A percentile compares a stretch with the other conserved stretches of the same genome.
phyloP scores from a whole-genome alignment of 2,113 vertebrate genomes.

The Andinoacara biseriatus region DNA sequence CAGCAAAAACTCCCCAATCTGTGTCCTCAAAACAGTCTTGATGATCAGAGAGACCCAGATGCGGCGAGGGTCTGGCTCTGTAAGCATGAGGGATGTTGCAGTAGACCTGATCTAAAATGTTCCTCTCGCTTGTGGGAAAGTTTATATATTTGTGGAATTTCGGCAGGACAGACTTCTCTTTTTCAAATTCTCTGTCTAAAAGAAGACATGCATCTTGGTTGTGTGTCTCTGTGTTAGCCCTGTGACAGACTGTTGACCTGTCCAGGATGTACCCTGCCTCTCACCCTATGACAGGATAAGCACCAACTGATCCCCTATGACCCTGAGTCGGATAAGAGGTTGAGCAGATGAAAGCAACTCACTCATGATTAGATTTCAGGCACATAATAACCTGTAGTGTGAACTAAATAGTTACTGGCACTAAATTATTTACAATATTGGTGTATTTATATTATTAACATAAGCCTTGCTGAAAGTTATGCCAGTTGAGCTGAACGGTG shows the following conservation, averaged over 20 bases:
- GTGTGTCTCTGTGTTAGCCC: neutral
- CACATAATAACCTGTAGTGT: neutral
- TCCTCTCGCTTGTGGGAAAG: no score
- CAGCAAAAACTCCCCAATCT: no score
- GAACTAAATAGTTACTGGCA: neutral
- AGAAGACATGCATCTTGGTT: neutral
- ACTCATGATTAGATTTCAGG: no score
- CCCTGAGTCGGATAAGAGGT: neutral
- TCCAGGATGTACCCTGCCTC: neutral
- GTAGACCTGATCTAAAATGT: no score
- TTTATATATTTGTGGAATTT: no score
- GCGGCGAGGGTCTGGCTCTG: no score
- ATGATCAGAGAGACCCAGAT: no score
- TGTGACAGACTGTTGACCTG: neutral
- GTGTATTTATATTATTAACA: neutral
- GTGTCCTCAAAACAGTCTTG: no score
- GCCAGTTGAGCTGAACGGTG: fast-evolving
- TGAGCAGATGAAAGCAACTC: neutral
- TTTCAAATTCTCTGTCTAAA: neutral
- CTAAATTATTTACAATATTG: fast-evolving
- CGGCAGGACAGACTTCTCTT: neutral
- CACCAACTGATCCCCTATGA: fast-evolving
- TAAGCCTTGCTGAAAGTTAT: neutral
- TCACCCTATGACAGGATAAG: neutral
- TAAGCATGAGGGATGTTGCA: no score